Evolutionary conservation across 2,113 vertebrate genomes (phyloP), one percentile per base, ranked within the genome.

Genomic region (Lampris megalopsis): DNA sequence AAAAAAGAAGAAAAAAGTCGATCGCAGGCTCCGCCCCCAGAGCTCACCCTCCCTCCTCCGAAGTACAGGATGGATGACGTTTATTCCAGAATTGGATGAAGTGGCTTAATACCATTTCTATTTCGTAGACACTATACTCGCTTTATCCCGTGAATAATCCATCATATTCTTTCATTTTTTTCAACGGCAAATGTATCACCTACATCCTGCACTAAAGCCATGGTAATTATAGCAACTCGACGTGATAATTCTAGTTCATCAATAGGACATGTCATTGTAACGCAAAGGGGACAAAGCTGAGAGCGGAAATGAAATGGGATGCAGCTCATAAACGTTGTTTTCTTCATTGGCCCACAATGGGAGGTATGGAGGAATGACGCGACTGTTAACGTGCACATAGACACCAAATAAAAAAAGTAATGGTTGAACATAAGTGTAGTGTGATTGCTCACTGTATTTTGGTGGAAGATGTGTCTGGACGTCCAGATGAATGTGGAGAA

Each of bases 1-100:
- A 4, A 7, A 37, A 24, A 36, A 36, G 1, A 58, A 41, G 5
- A 4, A 13, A 6, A 3, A 5, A 11, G 9, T 9, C 40, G 13
- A 11, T 72, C 52, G 24, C 7, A 24, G 24, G 24, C 24, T 45
- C 76, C 4, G 61, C 81, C 85, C 83, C 48, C 36, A 11, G 45
- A 43, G 45, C 9, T 48, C 35, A 58, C 67, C 66, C 81, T 50
- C 88, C 88, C 68, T 7, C 58, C 11, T 10, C 38, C 1, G 11
- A 10, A 1, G 3, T 35, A 63, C 85, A 45, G 6, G 82, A 64
- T 0, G 48, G 4, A 40, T 92, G 88, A 80, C 43, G 89, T 81
- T 75, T 10, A 7, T 89, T 91, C 86, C 79, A 73, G 87, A 90
- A 89, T 60, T n/a, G 10, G 63, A 62, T 9, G 60, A 9, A 0